Percentiles rank a stretch among this genome's conserved stretches.
Evolutionary conservation across 2,113 vertebrate species (phyloP).

Genomic region (Melanerpes formicivorus): DNA sequence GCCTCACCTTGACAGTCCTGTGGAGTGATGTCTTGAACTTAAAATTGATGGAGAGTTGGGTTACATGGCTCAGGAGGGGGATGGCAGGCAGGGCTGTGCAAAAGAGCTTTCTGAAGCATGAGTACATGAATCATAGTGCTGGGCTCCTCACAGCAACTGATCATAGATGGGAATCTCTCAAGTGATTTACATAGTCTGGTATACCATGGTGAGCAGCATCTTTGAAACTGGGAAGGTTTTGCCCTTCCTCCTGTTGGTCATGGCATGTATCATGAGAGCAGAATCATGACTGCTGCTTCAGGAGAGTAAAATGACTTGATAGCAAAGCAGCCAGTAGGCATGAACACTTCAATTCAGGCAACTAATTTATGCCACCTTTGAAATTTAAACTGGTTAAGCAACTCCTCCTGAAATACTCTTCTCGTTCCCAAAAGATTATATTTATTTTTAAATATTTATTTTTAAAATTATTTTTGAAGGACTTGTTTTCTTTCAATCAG

Average conservation of each 20-base stretch:
- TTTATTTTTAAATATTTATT: neutral
- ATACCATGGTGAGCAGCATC: neutral
- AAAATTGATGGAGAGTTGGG: neutral
- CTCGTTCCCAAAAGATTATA: neutral
- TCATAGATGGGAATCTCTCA: neutral
- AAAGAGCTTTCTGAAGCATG: neutral
- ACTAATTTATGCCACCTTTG: neutral
- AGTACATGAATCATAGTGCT: neutral
- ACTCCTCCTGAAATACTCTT: neutral
- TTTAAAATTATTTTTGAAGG: neutral
- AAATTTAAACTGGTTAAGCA: conserved; percentile 2
- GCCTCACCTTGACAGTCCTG: neutral
- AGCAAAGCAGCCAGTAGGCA: conserved; percentile 8
- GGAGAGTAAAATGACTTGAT: neutral
- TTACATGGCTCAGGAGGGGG: neutral
- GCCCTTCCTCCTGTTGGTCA: neutral
- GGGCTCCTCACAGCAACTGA: neutral
- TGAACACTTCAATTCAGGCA: neutral
- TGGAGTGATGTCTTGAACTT: neutral
- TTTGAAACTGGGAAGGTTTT: conserved; percentile 31
- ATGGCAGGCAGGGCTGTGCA: neutral
- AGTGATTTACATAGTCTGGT: neutral
- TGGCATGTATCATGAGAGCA: accelerated
- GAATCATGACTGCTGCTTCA: neutral
- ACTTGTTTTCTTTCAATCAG: neutral